phyloP scores from a whole-genome alignment of 37 sponge, comb jelly and placozoan species.

The Beroe forskalii region DNA sequence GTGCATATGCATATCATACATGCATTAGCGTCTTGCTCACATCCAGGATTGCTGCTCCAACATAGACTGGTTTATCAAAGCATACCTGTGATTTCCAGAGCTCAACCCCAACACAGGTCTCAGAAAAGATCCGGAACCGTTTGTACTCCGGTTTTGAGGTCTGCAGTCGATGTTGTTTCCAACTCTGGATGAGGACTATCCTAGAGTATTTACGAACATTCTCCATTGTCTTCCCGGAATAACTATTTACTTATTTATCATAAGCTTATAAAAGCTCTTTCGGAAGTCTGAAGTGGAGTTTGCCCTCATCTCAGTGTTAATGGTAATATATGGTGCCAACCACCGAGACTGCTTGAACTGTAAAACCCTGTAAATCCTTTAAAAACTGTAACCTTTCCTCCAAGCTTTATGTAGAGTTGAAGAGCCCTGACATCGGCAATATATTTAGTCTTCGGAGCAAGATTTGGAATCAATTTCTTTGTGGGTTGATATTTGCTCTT shows the following conservation, averaged over 20 bases:
- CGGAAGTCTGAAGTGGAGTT: neutral
- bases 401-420: no score
- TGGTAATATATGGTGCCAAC: slow-evolving; percentile 13
- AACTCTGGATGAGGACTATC: neutral
- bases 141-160: neutral
- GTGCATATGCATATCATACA: no score
- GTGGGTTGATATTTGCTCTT: neutral
- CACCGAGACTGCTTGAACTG: neutral
- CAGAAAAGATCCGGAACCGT: neutral
- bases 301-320: slow-evolving; percentile 24
- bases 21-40: slow-evolving; percentile 8
- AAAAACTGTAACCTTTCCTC: neutral
- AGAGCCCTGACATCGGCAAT: no score
- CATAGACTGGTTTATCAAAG: slow-evolving; percentile 3
- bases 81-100: neutral
- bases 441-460: neutral
- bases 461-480: neutral
- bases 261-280: slow-evolving; percentile 20
- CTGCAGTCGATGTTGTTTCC: neutral
- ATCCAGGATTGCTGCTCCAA: slow-evolving; percentile 37
- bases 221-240: slow-evolving; percentile 67
- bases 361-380: neutral
- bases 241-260: neutral
- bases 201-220: neutral
- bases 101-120: neutral